These are phyloP conservation scores for Acanthopleura granulata DNA, from an alignment of 2,888 invertebrate genomes.

Conservation along the genomic window DNA sequence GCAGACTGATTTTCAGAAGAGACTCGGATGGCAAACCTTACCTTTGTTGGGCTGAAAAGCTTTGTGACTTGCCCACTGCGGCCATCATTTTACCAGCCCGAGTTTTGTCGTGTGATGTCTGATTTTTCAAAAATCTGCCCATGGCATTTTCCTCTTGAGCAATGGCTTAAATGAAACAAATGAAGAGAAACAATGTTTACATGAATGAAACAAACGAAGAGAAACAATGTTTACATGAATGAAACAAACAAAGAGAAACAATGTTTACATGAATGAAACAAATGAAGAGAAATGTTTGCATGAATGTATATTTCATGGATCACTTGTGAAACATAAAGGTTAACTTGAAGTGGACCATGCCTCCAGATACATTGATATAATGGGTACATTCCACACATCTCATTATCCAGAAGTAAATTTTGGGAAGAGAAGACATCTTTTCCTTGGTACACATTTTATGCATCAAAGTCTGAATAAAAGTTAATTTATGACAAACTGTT, in stretches of 20 bases:
- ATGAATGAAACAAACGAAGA: not conserved
- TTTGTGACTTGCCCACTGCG: constrained; percentile 86
- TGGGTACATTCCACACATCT: too few relatives aligned
- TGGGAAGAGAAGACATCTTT: too few relatives aligned
- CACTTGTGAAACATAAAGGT: too few relatives aligned
- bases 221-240: not conserved
- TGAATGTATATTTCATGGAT: too few relatives aligned
- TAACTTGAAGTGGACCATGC: too few relatives aligned
- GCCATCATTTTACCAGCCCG: constrained; percentile 88
- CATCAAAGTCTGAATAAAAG: too few relatives aligned
- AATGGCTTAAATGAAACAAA: constrained; percentile 73
- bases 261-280: not conserved
- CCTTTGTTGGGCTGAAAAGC: constrained; percentile 90
- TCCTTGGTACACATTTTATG: too few relatives aligned
- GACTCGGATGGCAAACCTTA: constrained; percentile 40
- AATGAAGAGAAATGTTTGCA: not conserved
- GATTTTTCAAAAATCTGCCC: constrained; percentile 93
- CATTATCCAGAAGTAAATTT: too few relatives aligned
- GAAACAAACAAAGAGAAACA: not conserved
- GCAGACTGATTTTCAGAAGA: too few relatives aligned
- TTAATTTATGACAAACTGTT: too few relatives aligned
- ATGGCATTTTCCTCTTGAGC: constrained; percentile 96
- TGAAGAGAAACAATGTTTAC: not conserved
- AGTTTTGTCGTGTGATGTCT: constrained; percentile 88
- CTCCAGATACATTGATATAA: too few relatives aligned